Conservation (phyloP, 2,113 vertebrate genomes). For the Pholis gunnellus region DNA sequence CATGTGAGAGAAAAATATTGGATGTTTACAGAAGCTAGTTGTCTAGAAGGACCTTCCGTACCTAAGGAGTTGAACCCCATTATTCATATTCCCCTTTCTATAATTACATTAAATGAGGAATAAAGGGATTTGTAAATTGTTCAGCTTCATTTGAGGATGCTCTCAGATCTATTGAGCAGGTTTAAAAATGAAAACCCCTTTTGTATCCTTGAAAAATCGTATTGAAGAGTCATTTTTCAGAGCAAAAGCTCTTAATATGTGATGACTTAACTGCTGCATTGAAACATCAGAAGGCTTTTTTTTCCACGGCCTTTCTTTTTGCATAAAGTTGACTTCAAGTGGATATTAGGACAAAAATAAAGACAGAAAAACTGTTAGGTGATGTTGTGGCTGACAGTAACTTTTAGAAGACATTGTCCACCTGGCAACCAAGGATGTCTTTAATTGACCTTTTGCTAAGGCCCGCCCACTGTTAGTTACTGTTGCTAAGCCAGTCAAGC, state of each 20-base stretch:
- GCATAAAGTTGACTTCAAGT: constrained; percentile 25
- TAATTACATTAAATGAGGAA: background rate
- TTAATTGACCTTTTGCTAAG: background rate
- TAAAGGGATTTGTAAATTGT: constrained; percentile 12
- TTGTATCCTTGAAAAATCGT: constrained; percentile 8
- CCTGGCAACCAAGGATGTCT: background rate
- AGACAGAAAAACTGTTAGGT: background rate
- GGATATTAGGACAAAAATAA: background rate
- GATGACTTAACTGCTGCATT: constrained; percentile 22
- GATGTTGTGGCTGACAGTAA: background rate
- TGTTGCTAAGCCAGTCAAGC: background rate
- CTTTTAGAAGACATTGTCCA: background rate
- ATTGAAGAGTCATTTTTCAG: constrained; percentile 29
- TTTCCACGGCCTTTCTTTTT: background rate
- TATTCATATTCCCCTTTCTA: background rate
- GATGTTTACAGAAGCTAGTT: constrained; percentile 6
- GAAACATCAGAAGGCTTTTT: constrained; percentile 4
- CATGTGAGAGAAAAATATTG: constrained; percentile 29
- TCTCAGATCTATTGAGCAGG: constrained; percentile 11
- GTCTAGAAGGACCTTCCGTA: constrained; percentile 1
- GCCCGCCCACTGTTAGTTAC: background rate
- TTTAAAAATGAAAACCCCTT: constrained; percentile 37
- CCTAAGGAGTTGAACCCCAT: background rate
- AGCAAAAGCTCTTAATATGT: constrained; percentile 30
- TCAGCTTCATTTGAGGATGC: constrained; percentile 17